These are phyloP conservation scores for Drosophila bocqueti DNA, from an alignment of 1,140 invertebrate genomes.

Conservation along the genomic window DNA sequence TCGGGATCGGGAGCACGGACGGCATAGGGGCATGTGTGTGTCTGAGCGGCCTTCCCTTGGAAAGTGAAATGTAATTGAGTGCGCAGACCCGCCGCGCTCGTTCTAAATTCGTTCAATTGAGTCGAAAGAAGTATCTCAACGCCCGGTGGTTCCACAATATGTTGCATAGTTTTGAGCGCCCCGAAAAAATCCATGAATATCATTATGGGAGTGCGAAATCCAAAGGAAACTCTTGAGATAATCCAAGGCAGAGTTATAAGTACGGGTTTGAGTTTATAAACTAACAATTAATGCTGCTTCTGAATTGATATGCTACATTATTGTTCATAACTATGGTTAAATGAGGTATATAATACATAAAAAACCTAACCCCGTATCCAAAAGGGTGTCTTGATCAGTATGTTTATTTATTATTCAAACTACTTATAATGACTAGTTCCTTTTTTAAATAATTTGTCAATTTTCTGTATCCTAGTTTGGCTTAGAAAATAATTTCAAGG, in stretches of 20 bases:
- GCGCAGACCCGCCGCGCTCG: slow-evolving; percentile 16
- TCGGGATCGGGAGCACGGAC: slow-evolving; percentile 10
- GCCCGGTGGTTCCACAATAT: background rate
- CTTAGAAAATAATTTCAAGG: background rate
- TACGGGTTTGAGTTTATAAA: background rate
- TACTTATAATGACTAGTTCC: background rate
- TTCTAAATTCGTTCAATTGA: slow-evolving; percentile 75
- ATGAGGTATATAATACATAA: no score
- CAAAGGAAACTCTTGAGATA: no score
- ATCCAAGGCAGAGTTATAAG: background rate
- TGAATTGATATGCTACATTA: no score
- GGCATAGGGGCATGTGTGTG: slow-evolving; percentile 28
- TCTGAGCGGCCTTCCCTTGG: slow-evolving; percentile 72
- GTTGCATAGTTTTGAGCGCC: slow-evolving; percentile 71
- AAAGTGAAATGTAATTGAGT: slow-evolving; percentile 80
- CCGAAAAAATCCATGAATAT: slow-evolving; percentile 26
- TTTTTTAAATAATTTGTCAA: no score
- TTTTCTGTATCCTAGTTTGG: background rate
- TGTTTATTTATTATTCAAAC: no score
- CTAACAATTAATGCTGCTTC: no score
- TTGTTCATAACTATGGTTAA: no score
- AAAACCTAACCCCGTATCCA: no score
- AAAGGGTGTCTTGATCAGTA: background rate
- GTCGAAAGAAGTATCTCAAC: slow-evolving; percentile 49
- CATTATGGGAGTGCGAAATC: slow-evolving; percentile 22